phyloP scores from a whole-genome alignment of 2,888 invertebrate genomes.

The Agonum fuliginosum region DNA sequence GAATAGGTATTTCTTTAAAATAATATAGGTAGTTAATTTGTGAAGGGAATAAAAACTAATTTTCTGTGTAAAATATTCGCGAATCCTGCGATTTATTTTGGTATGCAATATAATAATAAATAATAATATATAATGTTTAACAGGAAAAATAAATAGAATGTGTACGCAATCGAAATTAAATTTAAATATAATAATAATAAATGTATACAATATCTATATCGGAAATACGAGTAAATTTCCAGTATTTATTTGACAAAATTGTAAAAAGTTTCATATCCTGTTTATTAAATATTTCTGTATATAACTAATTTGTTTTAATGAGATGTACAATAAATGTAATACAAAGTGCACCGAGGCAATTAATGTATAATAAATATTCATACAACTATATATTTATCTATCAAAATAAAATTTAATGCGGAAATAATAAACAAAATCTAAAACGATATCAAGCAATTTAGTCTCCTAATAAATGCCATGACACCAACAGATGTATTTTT shows the following conservation, averaged over 20 bases:
- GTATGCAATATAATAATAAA: too few relatives aligned
- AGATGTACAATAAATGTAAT: neutral
- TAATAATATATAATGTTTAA: too few relatives aligned
- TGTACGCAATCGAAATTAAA: too few relatives aligned
- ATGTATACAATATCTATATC: too few relatives aligned
- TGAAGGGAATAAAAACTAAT: too few relatives aligned
- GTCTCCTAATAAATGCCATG: neutral
- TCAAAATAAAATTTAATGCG: neutral
- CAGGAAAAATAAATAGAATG: too few relatives aligned
- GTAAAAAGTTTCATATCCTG: neutral
- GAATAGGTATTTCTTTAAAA: too few relatives aligned
- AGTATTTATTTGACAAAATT: slow-evolving; percentile 5
- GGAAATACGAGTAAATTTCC: too few relatives aligned
- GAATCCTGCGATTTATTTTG: too few relatives aligned
- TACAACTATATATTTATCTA: neutral
- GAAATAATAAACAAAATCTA: neutral
- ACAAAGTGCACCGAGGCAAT: neutral
- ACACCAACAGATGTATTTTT: slow-evolving; percentile 7
- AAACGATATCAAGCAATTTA: neutral
- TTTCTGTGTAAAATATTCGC: too few relatives aligned
- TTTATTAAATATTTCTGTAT: slow-evolving; percentile 9
- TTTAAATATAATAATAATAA: too few relatives aligned
- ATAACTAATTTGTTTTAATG: slow-evolving; percentile 34
- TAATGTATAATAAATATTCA: slow-evolving; percentile 15
- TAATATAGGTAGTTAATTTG: too few relatives aligned